Conservation (phyloP, 2,797 vertebrate genomes). For the Myotis pilosus region DNA sequence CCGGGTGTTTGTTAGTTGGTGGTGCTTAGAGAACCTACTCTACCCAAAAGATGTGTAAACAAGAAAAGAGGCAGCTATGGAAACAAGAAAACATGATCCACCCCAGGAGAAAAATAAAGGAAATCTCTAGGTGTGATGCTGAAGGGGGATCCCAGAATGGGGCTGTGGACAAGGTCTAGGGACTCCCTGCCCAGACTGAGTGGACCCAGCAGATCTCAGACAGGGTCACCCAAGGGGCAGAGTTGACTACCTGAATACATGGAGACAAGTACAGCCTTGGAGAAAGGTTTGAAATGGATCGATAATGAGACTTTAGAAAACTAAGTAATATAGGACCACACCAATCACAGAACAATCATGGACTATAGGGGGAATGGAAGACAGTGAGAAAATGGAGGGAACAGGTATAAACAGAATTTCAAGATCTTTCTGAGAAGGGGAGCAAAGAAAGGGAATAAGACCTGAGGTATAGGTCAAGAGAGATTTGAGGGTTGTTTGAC, state of each 20-base stretch:
- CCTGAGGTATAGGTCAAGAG: neutral
- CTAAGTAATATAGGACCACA: neutral
- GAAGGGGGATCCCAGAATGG: fast-evolving
- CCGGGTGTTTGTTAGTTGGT: neutral
- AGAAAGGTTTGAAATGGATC: neutral
- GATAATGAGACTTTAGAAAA: neutral
- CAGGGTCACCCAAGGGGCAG: fast-evolving
- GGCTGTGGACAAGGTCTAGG: fast-evolving
- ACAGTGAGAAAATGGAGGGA: neutral
- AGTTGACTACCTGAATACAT: neutral
- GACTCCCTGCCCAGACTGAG: fast-evolving
- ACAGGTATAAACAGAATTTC: neutral
- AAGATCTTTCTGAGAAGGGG: neutral
- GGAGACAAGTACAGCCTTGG: neutral
- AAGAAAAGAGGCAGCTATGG: neutral
- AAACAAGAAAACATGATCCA: neutral
- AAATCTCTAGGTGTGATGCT: fast-evolving
- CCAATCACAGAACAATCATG: neutral
- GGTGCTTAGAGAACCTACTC: neutral
- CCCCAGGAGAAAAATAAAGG: neutral
- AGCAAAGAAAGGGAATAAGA: neutral
- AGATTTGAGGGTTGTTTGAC: neutral
- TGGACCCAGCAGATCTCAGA: neutral
- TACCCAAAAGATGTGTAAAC: neutral
- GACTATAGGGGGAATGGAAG: neutral